Conservation (phyloP, 35 echinoderm and acorn worm species). For the Apostichopus parvimensis region DNA sequence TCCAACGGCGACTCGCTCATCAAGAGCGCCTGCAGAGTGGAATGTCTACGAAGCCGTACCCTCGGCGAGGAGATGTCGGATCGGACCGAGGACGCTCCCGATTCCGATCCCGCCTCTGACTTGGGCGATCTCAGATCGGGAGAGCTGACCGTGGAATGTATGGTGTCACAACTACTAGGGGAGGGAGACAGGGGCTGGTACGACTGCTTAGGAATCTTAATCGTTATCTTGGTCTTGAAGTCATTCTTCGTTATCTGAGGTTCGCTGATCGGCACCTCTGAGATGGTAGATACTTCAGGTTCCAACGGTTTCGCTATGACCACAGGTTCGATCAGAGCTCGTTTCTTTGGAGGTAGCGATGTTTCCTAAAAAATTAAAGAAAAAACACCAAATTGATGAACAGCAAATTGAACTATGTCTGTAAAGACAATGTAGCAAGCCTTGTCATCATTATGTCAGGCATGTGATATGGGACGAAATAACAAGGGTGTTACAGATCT, state of each 20-base stretch:
- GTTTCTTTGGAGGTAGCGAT: slow-evolving; percentile 44
- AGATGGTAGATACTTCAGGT: too few species aligned
- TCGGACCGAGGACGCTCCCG: not conserved
- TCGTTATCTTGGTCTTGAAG: slow-evolving; percentile 56
- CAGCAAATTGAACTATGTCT: not conserved
- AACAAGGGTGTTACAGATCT: too few species aligned
- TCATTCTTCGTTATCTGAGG: slow-evolving; percentile 50
- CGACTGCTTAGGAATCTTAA: slow-evolving; percentile 49
- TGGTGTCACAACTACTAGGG: slow-evolving; percentile 44
- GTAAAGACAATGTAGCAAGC: not conserved
- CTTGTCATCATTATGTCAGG: not conserved
- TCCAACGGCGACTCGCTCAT: slow-evolving; percentile 49
- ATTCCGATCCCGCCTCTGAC: slow-evolving; percentile 34
- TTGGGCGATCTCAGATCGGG: slow-evolving; percentile 33
- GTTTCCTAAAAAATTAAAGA: slow-evolving; percentile 24
- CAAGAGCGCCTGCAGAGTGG: slow-evolving; percentile 35
- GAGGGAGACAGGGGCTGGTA: slow-evolving; percentile 9
- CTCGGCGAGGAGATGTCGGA: slow-evolving; percentile 27
- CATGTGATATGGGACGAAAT: not conserved
- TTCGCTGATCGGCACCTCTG: slow-evolving; percentile 28
- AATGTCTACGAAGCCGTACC: slow-evolving; percentile 47
- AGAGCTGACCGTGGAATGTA: slow-evolving; percentile 50
- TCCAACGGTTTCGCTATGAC: not conserved
- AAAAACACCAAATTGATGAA: not conserved
- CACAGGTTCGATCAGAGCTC: slow-evolving; percentile 16